Evolutionary conservation across 2,888 invertebrate species (phyloP).

Genomic region (Meganola albula): DNA sequence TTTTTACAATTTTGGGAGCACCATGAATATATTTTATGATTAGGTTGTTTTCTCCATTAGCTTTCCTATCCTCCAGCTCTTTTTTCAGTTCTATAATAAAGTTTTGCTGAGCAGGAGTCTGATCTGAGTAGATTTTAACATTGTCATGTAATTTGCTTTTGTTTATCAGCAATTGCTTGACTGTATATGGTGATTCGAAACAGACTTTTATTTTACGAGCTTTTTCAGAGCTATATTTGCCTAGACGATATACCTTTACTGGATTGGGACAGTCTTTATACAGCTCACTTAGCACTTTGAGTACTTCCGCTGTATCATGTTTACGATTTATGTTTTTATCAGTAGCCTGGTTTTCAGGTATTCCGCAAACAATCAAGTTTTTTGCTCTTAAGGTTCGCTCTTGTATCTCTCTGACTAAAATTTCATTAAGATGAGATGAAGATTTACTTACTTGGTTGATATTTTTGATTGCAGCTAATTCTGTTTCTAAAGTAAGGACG

Average conservation of each 20-base stretch:
- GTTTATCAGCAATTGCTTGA: background rate
- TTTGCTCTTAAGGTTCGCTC: background rate
- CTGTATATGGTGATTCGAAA: background rate
- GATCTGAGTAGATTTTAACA: background rate
- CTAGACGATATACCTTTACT: background rate
- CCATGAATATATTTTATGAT: constrained; percentile 6
- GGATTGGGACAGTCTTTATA: background rate
- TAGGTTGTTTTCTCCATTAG: constrained; percentile 1
- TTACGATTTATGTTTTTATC: background rate
- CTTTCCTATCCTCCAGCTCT: constrained; percentile 1
- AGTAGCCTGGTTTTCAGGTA: background rate
- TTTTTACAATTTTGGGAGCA: constrained; percentile 4
- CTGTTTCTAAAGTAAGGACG: too few species aligned
- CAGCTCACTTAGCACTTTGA: background rate
- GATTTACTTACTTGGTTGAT: too few species aligned
- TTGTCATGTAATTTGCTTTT: background rate
- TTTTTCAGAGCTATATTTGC: too few species aligned
- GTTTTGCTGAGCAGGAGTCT: constrained; percentile 1
- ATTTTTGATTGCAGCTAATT: too few species aligned
- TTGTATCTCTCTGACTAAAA: background rate
- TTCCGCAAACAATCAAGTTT: background rate
- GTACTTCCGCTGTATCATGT: background rate
- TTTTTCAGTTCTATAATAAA: constrained; percentile 1
- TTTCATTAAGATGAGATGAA: too few species aligned
- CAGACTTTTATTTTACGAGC: background rate